Evolutionary conservation across 2,113 vertebrate species (phyloP).

Genomic region (Erinaceus europaeus): DNA sequence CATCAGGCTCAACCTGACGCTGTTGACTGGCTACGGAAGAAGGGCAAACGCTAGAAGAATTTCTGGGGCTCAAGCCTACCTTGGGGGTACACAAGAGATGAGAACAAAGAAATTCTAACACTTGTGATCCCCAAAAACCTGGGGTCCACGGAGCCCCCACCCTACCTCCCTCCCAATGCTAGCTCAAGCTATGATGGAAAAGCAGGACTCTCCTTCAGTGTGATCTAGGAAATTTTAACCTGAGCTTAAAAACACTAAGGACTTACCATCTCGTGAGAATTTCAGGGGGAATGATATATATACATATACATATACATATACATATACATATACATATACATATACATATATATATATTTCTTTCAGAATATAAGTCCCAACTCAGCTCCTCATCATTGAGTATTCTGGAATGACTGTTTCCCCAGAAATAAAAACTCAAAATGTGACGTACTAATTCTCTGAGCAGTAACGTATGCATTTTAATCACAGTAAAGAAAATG

Average conservation of each 20-base stretch:
- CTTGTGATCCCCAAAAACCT: neutral
- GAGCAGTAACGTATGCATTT: conserved; percentile 18
- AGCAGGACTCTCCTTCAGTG: neutral
- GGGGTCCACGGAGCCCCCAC: neutral
- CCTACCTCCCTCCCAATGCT: too few relatives aligned
- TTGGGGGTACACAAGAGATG: neutral
- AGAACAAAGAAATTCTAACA: neutral
- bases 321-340: too few relatives aligned
- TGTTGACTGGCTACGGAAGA: too few relatives aligned
- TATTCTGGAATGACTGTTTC: neutral
- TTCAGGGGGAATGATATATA: too few relatives aligned
- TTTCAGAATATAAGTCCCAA: too few relatives aligned
- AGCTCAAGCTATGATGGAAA: neutral
- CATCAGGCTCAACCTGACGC: too few relatives aligned
- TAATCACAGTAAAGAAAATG: neutral
- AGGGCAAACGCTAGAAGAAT: too few relatives aligned
- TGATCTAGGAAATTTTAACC: neutral
- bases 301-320: too few relatives aligned
- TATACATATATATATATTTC: too few relatives aligned
- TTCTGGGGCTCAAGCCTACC: neutral
- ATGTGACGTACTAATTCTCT: neutral
- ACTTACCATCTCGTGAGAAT: neutral
- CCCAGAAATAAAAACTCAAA: neutral
- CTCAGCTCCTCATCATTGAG: neutral
- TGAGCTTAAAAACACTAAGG: neutral